Conservation (phyloP, 2,113 vertebrate species). For the Trogon surrucura region DNA sequence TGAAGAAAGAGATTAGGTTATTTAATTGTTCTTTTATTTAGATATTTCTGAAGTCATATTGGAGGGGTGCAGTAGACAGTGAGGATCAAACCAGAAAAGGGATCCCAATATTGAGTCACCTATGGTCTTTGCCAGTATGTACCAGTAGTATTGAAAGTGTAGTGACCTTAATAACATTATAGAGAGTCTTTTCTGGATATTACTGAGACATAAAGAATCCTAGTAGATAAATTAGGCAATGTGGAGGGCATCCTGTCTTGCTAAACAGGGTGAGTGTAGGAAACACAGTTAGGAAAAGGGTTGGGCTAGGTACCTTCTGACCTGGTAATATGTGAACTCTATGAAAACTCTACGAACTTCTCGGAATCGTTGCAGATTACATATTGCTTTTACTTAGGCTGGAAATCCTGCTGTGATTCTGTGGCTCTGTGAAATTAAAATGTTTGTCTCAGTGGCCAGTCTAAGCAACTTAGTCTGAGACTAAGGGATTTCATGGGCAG, state of each 20-base stretch:
- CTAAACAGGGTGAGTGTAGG: neutral
- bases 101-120: neutral
- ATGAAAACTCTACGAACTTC: neutral
- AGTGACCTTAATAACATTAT: neutral
- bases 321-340: too few species aligned
- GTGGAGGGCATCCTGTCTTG: neutral
- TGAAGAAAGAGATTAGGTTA: conserved; percentile 7
- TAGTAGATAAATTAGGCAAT: neutral
- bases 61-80: neutral
- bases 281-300: neutral
- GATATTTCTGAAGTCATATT: neutral
- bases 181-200: neutral
- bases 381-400: neutral
- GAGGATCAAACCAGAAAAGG: neutral
- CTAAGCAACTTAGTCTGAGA: neutral
- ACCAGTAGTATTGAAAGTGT: neutral
- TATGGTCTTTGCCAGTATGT: neutral
- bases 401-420: neutral
- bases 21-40: conserved; percentile 27
- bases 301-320: too few species aligned
- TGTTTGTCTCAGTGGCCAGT: neutral
- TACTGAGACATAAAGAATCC: neutral
- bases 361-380: neutral
- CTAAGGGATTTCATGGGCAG: neutral
- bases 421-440: neutral